Conservation (phyloP, 2,113 vertebrate genomes). For the Phylloscopus trochilus region DNA sequence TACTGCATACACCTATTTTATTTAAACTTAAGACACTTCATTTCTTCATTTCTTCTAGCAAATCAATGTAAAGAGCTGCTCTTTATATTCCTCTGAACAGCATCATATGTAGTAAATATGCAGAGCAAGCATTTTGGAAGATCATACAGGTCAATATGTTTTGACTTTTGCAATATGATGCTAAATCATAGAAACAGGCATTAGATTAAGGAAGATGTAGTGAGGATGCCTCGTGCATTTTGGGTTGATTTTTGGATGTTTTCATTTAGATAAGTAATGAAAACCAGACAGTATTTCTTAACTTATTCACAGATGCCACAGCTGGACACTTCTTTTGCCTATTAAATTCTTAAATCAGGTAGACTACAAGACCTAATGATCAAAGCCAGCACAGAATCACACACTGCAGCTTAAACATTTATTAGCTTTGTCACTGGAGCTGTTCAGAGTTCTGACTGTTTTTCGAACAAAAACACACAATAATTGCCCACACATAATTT, state of each 20-base stretch:
- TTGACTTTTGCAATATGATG: background rate
- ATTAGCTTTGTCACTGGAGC: background rate
- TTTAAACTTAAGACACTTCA: background rate
- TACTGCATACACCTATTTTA: background rate
- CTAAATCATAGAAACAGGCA: background rate
- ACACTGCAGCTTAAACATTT: background rate
- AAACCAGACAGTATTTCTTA: background rate
- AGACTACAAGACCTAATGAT: background rate
- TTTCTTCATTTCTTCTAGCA: background rate
- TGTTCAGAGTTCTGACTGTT: background rate
- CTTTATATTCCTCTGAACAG: background rate
- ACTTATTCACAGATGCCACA: background rate
- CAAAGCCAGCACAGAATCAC: background rate
- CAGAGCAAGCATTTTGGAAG: background rate
- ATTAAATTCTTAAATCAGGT: background rate
- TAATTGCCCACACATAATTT: slow-evolving; percentile 3
- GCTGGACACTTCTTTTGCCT: background rate
- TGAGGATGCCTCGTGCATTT: background rate
- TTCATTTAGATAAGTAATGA: background rate
- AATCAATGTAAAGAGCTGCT: background rate
- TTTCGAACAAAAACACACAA: background rate
- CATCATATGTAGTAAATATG: background rate
- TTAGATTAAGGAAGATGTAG: background rate
- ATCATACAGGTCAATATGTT: background rate
- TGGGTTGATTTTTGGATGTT: background rate